Percentiles rank a stretch among this genome's conserved stretches.
phyloP scores from a whole-genome alignment of 2,113 vertebrate species.

The Bothrops jararaca region DNA sequence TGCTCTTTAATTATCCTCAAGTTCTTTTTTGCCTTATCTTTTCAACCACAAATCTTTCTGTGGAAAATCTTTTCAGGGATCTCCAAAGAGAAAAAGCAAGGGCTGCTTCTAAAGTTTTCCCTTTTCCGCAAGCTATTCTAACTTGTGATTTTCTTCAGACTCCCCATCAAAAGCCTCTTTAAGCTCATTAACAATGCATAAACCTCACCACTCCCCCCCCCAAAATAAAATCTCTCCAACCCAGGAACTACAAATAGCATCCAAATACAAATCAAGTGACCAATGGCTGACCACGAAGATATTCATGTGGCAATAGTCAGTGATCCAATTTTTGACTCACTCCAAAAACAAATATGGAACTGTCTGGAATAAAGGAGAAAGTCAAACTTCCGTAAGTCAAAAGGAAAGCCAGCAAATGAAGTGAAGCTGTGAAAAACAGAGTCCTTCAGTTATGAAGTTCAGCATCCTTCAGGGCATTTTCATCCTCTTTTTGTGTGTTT shows the following conservation, averaged over 20 bases:
- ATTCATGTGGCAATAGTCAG: neutral
- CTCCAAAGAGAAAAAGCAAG: neutral
- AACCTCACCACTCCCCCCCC: neutral
- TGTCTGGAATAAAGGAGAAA: neutral
- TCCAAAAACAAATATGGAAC: neutral
- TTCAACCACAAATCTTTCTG: neutral
- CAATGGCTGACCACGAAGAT: neutral
- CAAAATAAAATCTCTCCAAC: neutral
- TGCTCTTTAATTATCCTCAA: neutral
- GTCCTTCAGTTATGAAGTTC: constrained; percentile 25
- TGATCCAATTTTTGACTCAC: neutral
- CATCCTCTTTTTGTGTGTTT: neutral
- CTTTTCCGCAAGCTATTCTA: neutral
- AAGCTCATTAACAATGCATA: neutral
- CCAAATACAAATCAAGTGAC: neutral
- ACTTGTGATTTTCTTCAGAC: neutral
- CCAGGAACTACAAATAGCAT: neutral
- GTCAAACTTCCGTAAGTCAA: neutral
- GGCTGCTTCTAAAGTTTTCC: neutral
- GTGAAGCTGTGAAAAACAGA: neutral
- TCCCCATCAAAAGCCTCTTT: neutral
- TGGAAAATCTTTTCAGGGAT: neutral
- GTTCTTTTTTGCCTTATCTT: neutral
- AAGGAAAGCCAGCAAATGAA: neutral
- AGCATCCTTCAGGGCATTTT: neutral